Conservation (phyloP, 2,888 invertebrate species). For the Phymatocera aterrima region DNA sequence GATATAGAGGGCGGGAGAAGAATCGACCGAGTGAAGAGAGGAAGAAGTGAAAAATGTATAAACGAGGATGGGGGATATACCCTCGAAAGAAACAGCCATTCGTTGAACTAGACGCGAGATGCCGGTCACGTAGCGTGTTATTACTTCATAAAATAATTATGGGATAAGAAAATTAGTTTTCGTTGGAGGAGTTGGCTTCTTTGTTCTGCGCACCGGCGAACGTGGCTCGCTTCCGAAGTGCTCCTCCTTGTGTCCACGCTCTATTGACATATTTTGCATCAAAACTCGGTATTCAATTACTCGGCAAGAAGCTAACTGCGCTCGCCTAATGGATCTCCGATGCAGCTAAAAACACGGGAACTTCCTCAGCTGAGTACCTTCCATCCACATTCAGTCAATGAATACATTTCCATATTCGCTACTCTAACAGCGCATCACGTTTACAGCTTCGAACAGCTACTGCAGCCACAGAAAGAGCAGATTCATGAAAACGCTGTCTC, state of each 20-base stretch:
- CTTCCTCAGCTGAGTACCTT: not conserved
- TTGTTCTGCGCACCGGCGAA: not conserved
- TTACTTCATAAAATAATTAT: conserved; percentile 48
- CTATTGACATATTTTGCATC: conserved; percentile 37
- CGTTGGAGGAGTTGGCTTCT: conserved; percentile 17
- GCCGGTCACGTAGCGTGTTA: conserved; percentile 32
- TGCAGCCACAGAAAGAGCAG: too few relatives aligned
- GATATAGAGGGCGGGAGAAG: not conserved
- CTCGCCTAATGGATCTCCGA: conserved; percentile 8
- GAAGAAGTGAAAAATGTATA: not conserved
- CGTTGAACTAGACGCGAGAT: conserved; percentile 11
- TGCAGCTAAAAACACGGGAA: not conserved
- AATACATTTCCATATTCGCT: not conserved
- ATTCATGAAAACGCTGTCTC: too few relatives aligned
- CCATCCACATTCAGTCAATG: not conserved
- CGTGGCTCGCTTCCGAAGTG: conserved; percentile 38
- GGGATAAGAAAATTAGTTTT: conserved; percentile 45
- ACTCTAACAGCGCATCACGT: not conserved
- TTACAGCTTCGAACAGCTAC: too few relatives aligned
- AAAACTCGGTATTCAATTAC: conserved; percentile 18
- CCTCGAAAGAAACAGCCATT: conserved; percentile 19
- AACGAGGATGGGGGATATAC: not conserved
- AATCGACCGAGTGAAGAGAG: not conserved
- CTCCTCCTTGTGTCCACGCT: not conserved
- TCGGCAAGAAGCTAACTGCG: not conserved